Base-by-base conservation (phyloP, 37 sponge, comb jelly and placozoan species). In the Dysidea cf. avara region DNA sequence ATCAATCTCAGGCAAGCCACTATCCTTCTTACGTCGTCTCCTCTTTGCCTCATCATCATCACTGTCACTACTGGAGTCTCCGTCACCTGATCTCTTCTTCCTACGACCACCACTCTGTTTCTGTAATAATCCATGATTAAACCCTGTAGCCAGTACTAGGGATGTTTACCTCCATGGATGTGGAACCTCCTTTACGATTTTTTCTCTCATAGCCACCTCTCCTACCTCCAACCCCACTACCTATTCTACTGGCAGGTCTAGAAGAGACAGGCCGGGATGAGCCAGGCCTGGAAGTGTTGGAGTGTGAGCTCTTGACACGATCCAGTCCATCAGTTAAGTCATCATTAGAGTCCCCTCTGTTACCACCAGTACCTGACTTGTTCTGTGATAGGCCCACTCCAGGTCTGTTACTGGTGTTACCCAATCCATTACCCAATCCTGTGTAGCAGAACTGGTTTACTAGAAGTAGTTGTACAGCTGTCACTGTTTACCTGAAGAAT, bases 1-100 rank as follows among this genome's bases (percentile, higher is more conserved):
- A 64, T 64, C 65, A 3, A 7, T 56, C 7, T 43, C 7, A 16
- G 14, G 17, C 29, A 46, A 24, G n/a, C 61, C 26, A 22, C 48
- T 30, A 13, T 34, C 17, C 24, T 6, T 16, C 61, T 24, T 35
- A 46, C 48, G 11, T 47, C 76, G 31, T 62, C 51, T 21, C 32
- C 63, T 7, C 53, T 39, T 62, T 12, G 25, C n/a, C 16, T 58
- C 60, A 58, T 12, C 72, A 7, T 71, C 63, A 22, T 33, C 56
- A 29, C 56, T 39, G 5, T 2, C 24, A 33, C 2, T 24, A 57
- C 59, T 25, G 6, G 18, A 35, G 71, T 39, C 43, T 0, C 62
- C 26, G 1, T 14, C 48, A 22, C 62, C 49, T 43, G 32, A 28
- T 61, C 2, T 9, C 29, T 50, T n/a, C 48, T 53, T 28, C 18